Base-by-base conservation (phyloP, 2,797 vertebrate genomes). In the Acanthurus leucopareius region DNA sequence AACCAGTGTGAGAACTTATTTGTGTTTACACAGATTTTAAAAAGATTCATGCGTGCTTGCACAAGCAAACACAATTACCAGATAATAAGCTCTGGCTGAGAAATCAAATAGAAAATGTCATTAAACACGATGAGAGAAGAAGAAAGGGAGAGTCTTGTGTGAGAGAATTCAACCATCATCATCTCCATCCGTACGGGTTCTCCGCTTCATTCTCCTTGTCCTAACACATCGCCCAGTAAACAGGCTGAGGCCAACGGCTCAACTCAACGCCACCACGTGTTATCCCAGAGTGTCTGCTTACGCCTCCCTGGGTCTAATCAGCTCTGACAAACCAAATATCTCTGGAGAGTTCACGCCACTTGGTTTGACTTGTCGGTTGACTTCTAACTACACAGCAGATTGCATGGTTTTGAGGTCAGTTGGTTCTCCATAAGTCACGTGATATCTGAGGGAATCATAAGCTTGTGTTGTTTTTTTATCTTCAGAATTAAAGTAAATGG, bases 261-360 rank as follows among this genome's bases (percentile, higher is more conserved):
- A 67, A 85, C 71, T 89, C 83, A 67, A 73, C 61, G 80, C 83
- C 87, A 89, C 88, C 86, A 88, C 80, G 82, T 89, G 86, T 91
- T 89, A 88, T 80, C 73, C 86, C 72, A 68, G 86, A 89, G 88
- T 84, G 86, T 87, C 89, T 86, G 83, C 86, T 89, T 79, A 88
- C 71, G 89, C 89, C 85, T 91, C 76, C 65, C 67, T 91, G 87
- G 85, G 47, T 89, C 79, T 94, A 92, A 93, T 93, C 89, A 88
- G 68, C 88, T 89, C 84, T 86, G 92, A 93, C 90, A 94, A 90
- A 91, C 79, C 78, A 80, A 91, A 88, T 84, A 88, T 91, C 91
- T 92, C 90, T 80, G 69, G 88, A 89, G 91, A 91, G 66, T 90
- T 91, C 76, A 72, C 35, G 73, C 89, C 90, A 91, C 88, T 79